These are phyloP conservation scores for Notoglanidium macrostoma DNA, from an alignment of 2,797 vertebrate genomes.

Conservation along the genomic window DNA sequence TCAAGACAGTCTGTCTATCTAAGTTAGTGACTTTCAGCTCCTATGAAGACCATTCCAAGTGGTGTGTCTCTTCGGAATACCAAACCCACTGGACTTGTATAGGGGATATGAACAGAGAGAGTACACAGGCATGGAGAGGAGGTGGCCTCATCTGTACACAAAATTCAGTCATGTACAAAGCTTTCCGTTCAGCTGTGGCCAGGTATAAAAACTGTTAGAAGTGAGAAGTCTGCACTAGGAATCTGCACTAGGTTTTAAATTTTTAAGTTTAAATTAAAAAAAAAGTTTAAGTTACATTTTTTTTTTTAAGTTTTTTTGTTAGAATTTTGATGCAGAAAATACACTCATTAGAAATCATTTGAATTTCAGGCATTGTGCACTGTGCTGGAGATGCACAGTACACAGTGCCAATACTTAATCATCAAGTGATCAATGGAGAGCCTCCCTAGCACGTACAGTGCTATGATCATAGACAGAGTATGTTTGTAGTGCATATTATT, in stretches of 20 bases:
- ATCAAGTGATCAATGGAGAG: neutral
- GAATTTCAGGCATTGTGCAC: neutral
- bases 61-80: slow-evolving; percentile 80
- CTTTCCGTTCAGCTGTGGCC: slow-evolving; percentile 77
- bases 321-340: neutral
- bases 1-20: slow-evolving; percentile 73
- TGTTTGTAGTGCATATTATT: neutral
- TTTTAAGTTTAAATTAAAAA: no score
- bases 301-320: neutral
- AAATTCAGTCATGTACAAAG: slow-evolving; percentile 78
- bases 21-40: slow-evolving; percentile 74
- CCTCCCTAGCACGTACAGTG: neutral
- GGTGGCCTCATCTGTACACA: slow-evolving; percentile 86
- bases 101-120: slow-evolving; percentile 87
- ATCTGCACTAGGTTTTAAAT: neutral
- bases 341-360: neutral
- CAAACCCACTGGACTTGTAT: slow-evolving; percentile 82
- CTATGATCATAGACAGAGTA: neutral
- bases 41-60: slow-evolving; percentile 87
- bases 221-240: neutral
- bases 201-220: slow-evolving; percentile 73
- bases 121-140: slow-evolving; percentile 78
- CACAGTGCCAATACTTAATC: neutral
- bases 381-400: neutral
- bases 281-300: no score